phyloP scores from a whole-genome alignment of 2,113 vertebrate genomes.

The Centropus unirufus region DNA sequence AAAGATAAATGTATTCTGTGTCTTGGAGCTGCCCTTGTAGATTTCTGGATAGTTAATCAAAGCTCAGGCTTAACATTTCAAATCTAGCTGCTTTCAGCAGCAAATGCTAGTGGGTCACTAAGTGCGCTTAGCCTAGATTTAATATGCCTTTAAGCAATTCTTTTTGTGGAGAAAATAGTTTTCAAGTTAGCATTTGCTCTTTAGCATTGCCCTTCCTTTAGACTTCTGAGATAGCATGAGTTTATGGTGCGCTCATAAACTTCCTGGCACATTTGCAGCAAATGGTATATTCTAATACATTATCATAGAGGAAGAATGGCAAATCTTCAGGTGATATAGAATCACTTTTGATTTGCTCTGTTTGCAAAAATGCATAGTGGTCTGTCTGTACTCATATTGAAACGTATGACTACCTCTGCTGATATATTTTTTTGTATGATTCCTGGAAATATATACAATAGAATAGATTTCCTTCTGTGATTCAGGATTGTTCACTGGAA shows the following conservation, averaged over 20 bases:
- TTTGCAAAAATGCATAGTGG: background rate
- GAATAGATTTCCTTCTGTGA: background rate
- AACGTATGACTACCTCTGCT: background rate
- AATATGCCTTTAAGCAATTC: background rate
- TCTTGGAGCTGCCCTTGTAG: background rate
- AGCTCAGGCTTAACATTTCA: background rate
- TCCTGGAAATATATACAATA: background rate
- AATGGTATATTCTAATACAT: background rate
- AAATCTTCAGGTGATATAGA: background rate
- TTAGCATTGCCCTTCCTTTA: background rate
- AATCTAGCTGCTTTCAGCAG: constrained; percentile 17
- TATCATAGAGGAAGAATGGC: background rate
- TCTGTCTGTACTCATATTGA: background rate
- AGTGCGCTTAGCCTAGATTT: background rate
- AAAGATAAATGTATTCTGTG: background rate
- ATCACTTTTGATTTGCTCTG: background rate
- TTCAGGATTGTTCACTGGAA: background rate
- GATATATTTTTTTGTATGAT: background rate
- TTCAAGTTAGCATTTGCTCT: background rate
- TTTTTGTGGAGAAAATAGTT: background rate
- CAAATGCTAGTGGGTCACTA: background rate
- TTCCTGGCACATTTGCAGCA: background rate
- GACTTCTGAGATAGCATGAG: background rate
- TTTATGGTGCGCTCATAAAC: background rate
- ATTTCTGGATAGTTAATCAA: background rate